phyloP scores from a whole-genome alignment of 2,888 invertebrate species.

The Chymomyza fuscimana region DNA sequence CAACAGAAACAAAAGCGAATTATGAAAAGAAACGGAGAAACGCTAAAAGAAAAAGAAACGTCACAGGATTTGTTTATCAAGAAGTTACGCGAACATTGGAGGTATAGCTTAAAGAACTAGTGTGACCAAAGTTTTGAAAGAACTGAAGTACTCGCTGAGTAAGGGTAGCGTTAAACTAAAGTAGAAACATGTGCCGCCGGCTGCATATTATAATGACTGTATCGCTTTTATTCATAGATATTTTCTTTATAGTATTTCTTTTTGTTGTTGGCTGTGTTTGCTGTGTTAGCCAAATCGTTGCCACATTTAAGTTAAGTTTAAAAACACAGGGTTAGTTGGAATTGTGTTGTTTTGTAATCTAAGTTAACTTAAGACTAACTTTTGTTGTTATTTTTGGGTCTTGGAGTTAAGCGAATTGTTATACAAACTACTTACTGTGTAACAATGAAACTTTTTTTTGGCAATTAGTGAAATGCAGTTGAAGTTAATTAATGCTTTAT shows the following conservation, averaged over 20 bases:
- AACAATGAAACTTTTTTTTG: neutral
- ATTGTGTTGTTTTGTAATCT: no score
- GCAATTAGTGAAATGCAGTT: neutral
- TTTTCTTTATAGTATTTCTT: constrained; percentile 31
- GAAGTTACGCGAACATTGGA: no score
- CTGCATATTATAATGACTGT: constrained; percentile 17
- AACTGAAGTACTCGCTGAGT: neutral
- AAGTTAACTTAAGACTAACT: neutral
- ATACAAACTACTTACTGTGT: neutral
- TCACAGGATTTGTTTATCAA: no score
- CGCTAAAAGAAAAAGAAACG: no score
- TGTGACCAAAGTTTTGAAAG: neutral
- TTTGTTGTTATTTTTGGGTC: neutral
- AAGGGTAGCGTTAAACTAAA: constrained; percentile 52
- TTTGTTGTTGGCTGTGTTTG: constrained; percentile 32
- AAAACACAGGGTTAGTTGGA: no score
- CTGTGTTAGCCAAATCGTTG: constrained; percentile 1
- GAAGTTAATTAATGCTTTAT: neutral
- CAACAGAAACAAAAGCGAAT: no score
- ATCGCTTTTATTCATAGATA: constrained; percentile 6
- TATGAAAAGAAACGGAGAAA: no score
- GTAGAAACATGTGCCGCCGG: constrained; percentile 63
- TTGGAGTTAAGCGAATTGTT: neutral
- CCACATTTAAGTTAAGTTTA: no score
- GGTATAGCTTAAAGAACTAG: no score